phyloP scores from a whole-genome alignment of 2,797 vertebrate genomes.

The Falco biarmicus region DNA sequence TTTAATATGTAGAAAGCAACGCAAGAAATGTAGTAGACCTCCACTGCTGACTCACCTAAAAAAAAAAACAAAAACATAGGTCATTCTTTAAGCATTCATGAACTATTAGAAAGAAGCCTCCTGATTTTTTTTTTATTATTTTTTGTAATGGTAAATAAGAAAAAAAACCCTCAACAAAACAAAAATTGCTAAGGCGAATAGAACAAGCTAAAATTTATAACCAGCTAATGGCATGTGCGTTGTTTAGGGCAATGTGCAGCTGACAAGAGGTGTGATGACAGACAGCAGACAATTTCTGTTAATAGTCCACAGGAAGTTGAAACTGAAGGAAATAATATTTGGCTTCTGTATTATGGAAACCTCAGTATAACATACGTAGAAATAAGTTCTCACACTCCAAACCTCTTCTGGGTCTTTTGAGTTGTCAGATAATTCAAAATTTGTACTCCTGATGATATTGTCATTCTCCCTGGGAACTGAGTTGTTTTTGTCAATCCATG shows the following conservation, averaged over 20 bases:
- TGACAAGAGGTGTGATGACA: neutral
- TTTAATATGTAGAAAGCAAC: neutral
- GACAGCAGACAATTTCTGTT: neutral
- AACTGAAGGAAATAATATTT: neutral
- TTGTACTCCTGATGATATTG: neutral
- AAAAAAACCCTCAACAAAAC: neutral
- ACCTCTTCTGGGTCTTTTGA: neutral
- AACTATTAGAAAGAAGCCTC: neutral
- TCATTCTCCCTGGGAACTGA: neutral
- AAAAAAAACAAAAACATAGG: neutral
- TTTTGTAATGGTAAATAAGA: neutral
- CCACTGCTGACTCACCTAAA: neutral
- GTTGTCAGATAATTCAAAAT: neutral
- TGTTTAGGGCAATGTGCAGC: neutral
- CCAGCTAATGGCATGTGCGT: neutral
- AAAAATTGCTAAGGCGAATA: neutral
- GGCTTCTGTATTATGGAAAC: neutral
- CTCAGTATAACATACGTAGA: neutral
- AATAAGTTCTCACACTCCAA: neutral
- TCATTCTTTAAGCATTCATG: neutral
- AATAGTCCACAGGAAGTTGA: neutral
- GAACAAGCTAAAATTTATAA: slow-evolving; percentile 13
- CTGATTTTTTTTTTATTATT: neutral
- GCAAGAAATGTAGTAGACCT: neutral
- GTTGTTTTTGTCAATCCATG: neutral